A percentile compares a stretch with the other conserved stretches of the same genome.
Evolutionary conservation across 2,797 vertebrate species (phyloP).

Genomic region (Tarsius wallacei): DNA sequence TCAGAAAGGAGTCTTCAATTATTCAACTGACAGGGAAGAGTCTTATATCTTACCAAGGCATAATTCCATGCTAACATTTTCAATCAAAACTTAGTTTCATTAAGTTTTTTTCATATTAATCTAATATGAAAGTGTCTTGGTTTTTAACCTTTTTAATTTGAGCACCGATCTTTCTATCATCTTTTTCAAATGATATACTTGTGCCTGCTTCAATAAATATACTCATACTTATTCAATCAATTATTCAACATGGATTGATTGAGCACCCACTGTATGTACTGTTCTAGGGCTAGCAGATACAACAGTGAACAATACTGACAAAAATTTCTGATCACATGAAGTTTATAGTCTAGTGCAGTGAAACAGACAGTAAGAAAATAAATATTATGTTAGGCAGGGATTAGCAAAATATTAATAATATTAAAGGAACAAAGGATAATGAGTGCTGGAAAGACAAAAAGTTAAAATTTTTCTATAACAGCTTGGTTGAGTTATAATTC

Average conservation of each 20-base stretch:
- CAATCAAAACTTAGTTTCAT: background rate
- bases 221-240: background rate
- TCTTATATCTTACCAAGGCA: background rate
- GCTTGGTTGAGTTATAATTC: background rate
- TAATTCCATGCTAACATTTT: background rate
- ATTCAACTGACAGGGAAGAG: background rate
- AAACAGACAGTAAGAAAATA: background rate
- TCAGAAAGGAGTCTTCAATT: background rate
- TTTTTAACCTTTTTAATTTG: background rate
- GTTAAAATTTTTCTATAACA: background rate
- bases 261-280: background rate
- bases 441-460: background rate
- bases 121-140: background rate
- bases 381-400: too few species aligned
- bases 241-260: background rate
- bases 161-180: background rate
- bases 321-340: background rate
- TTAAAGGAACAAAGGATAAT: background rate
- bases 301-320: background rate
- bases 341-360: background rate
- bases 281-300: background rate
- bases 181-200: background rate
- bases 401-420: background rate
- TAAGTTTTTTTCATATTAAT: background rate
- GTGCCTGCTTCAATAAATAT: background rate